These are phyloP conservation scores for Podabrus alpinus DNA, from an alignment of 2,888 invertebrate species.

Conservation along the genomic window DNA sequence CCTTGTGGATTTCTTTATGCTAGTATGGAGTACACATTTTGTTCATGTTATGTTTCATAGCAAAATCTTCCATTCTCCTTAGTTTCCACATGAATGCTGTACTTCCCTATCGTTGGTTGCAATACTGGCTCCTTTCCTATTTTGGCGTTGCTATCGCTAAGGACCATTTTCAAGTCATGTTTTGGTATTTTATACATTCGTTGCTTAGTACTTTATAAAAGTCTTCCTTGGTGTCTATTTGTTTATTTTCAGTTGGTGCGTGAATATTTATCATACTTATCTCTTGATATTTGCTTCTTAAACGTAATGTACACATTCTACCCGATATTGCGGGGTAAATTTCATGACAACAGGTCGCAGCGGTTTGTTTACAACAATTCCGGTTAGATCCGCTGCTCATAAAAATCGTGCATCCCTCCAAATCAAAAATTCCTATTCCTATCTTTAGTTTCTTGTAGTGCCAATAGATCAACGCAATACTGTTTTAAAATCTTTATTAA, in stretches of 20 bases:
- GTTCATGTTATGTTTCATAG: too few species aligned
- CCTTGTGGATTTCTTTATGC: background rate
- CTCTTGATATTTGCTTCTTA: background rate
- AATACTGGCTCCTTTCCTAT: background rate
- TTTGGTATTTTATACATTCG: background rate
- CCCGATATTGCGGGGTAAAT: background rate
- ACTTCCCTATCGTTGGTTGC: background rate
- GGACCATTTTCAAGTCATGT: background rate
- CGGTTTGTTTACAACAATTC: background rate
- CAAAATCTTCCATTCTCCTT: background rate
- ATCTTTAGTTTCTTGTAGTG: too few species aligned
- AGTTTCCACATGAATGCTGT: background rate
- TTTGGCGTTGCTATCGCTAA: background rate
- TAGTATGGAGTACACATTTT: background rate
- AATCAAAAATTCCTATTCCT: too few species aligned
- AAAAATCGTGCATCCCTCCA: too few species aligned
- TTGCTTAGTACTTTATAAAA: too few species aligned
- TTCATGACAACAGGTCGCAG: background rate
- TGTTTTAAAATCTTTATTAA: too few species aligned
- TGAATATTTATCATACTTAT: too few species aligned
- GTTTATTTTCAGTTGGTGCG: too few species aligned
- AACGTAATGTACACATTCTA: background rate
- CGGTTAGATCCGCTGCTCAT: background rate
- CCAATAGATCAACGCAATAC: too few species aligned
- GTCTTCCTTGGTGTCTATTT: too few species aligned